phyloP scores from a whole-genome alignment of 1,140 invertebrate species.

The Dendroctonus valens region DNA sequence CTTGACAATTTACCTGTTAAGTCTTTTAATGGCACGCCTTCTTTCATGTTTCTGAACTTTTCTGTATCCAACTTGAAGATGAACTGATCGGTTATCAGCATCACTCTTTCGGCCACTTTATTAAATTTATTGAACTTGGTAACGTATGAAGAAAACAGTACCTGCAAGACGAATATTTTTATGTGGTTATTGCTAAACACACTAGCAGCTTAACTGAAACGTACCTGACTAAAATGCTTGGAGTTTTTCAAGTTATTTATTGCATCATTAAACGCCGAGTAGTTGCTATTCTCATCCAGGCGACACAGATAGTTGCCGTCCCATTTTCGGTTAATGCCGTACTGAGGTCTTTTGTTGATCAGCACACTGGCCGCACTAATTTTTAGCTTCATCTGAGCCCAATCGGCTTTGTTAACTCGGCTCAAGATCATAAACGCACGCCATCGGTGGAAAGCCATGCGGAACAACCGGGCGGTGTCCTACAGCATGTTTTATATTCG shows the following conservation, averaged over 20 bases:
- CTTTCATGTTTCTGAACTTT: conserved; percentile 86
- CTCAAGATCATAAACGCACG: conserved; percentile 82
- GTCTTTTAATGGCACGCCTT: conserved; percentile 56
- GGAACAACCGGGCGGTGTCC: conserved; percentile 23
- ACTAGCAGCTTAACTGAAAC: neutral
- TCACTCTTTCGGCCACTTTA: conserved; percentile 84
- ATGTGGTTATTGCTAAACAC: neutral
- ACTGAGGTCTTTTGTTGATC: conserved; percentile 70
- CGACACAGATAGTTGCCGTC: conserved; percentile 86
- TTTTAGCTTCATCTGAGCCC: conserved; percentile 80
- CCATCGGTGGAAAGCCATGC: conserved; percentile 69
- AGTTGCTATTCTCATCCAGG: conserved; percentile 74
- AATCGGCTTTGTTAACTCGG: conserved; percentile 77
- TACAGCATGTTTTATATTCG: conserved; percentile 3
- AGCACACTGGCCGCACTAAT: conserved; percentile 79
- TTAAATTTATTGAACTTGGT: conserved; percentile 73
- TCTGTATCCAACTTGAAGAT: conserved; percentile 87
- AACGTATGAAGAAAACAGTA: conserved; percentile 62
- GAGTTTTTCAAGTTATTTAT: conserved; percentile 68
- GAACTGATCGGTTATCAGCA: conserved; percentile 83
- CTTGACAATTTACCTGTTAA: conserved; percentile 64
- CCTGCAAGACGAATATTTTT: conserved; percentile 3
- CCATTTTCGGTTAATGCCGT: conserved; percentile 85
- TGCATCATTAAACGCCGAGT: conserved; percentile 67
- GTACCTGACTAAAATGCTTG: conserved; percentile 64